Evolutionary conservation across 2,797 vertebrate genomes (phyloP).

Genomic region (Rhinatrema bivittatum): DNA sequence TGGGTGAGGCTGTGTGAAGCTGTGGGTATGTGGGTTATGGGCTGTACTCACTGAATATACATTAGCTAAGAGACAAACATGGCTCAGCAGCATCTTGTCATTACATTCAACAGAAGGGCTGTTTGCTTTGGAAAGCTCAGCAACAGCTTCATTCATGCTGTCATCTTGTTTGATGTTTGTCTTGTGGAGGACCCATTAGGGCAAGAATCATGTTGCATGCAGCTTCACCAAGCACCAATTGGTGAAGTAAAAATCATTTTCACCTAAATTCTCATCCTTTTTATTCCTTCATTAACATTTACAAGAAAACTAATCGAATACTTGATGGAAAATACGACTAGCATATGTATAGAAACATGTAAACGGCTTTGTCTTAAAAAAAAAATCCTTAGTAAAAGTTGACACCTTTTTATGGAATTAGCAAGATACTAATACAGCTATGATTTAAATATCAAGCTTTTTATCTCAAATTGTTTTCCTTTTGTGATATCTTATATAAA

Average conservation of each 20-base stretch:
- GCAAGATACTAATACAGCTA: too few relatives aligned
- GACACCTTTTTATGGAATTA: too few relatives aligned
- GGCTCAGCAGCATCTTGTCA: conserved; percentile 29
- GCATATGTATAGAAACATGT: too few relatives aligned
- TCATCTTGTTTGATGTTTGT: conserved; percentile 28
- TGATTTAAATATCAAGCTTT: too few relatives aligned
- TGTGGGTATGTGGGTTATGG: conserved; percentile 34
- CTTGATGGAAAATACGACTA: neutral
- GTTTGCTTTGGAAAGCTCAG: conserved; percentile 38
- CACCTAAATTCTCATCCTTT: conserved; percentile 8
- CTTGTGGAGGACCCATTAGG: conserved; percentile 19
- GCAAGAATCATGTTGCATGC: conserved; percentile 19
- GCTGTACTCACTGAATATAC: conserved; percentile 51
- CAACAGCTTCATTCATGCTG: conserved; percentile 24
- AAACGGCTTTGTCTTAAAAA: too few relatives aligned
- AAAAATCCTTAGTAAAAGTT: too few relatives aligned
- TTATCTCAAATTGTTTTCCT: too few relatives aligned
- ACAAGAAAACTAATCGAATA: neutral
- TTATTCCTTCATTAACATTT: neutral
- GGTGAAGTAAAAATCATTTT: conserved; percentile 21
- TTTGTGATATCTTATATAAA: too few relatives aligned
- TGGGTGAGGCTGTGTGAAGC: conserved; percentile 29
- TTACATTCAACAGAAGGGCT: conserved; percentile 30
- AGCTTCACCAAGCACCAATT: conserved; percentile 21
- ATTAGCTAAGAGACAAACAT: conserved; percentile 39